Evolutionary conservation across 2,113 vertebrate genomes (phyloP).

Genomic region (Toxostoma redivivum): DNA sequence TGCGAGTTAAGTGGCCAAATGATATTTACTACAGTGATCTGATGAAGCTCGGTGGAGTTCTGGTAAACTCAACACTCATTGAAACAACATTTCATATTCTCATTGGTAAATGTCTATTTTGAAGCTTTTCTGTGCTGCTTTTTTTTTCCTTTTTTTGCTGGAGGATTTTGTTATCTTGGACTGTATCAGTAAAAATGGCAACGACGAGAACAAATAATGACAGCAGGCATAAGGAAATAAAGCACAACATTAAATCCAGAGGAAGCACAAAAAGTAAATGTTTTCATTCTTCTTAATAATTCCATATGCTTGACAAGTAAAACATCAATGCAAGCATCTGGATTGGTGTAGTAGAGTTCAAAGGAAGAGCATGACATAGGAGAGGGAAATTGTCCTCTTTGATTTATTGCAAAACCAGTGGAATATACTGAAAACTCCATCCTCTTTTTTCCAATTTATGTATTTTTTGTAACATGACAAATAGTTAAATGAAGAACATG

Average conservation of each 20-base stretch:
- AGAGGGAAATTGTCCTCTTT: not conserved
- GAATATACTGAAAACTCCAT: not conserved
- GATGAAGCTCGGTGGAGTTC: constrained; percentile 92
- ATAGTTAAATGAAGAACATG: not conserved
- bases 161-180: not conserved
- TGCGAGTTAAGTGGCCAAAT: constrained; percentile 96
- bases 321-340: not conserved
- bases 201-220: not conserved
- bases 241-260: not conserved
- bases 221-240: not conserved
- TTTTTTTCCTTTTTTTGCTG: not conserved
- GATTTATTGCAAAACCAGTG: not conserved
- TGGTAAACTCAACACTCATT: constrained; percentile 88
- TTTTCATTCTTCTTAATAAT: constrained; percentile 25
- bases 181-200: not conserved
- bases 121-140: not conserved
- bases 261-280: not conserved
- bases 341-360: not conserved
- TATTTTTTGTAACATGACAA: not conserved
- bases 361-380: not conserved
- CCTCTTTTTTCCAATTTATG: not conserved
- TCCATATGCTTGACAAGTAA: constrained; percentile 23
- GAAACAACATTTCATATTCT: constrained; percentile 89
- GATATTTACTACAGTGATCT: constrained; percentile 91
- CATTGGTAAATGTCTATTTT: constrained; percentile 77